phyloP scores from a whole-genome alignment of 1,140 invertebrate genomes.

The Protaetia brevitarsis region DNA sequence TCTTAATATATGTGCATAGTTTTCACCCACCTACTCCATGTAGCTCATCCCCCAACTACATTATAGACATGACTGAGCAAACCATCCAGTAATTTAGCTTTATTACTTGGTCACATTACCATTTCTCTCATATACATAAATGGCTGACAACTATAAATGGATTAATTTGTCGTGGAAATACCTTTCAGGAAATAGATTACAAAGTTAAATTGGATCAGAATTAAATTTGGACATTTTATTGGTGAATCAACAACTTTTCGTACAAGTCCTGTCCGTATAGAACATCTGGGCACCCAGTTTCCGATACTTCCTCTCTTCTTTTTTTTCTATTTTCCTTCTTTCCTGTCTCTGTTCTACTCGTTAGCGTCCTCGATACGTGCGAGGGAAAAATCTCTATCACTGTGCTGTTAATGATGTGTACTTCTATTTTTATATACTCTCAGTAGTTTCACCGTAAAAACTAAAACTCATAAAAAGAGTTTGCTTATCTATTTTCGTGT shows the following conservation, averaged over 20 bases:
- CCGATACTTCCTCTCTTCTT: background rate
- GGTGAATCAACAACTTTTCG: background rate
- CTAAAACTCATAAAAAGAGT: too few relatives aligned
- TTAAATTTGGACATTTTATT: slow-evolving; percentile 11
- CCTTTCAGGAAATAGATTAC: background rate
- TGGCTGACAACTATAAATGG: background rate
- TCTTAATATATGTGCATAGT: too few relatives aligned
- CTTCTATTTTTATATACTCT: background rate
- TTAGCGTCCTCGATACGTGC: too few relatives aligned
- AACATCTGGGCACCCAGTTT: background rate
- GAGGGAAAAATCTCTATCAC: too few relatives aligned
- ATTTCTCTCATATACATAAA: background rate
- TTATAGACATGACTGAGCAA: too few relatives aligned
- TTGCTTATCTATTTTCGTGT: too few relatives aligned
- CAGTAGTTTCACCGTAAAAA: background rate
- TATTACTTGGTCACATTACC: too few relatives aligned
- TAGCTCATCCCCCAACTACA: too few relatives aligned
- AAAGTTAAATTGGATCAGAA: slow-evolving; percentile 12
- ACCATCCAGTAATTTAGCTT: too few relatives aligned
- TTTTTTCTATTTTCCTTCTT: background rate
- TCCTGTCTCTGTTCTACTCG: background rate
- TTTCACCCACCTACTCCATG: too few relatives aligned
- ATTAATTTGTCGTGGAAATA: slow-evolving; percentile 3
- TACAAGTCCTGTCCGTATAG: background rate
- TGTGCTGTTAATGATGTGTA: too few relatives aligned